Conservation (phyloP, 2,797 vertebrate species). For the Sebastes diploproa region DNA sequence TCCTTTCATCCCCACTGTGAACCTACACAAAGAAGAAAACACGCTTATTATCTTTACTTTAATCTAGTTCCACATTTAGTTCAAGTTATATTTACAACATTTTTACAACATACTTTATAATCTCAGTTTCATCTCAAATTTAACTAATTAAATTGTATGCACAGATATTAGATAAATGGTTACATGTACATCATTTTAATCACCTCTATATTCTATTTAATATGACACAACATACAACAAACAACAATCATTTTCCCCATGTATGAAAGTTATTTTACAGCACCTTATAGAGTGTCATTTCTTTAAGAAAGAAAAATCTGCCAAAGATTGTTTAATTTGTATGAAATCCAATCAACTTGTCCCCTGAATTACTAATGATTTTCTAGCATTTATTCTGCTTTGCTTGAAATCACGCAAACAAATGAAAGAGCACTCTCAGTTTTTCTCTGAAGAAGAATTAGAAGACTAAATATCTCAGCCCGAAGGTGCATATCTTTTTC, state of each 20-base stretch:
- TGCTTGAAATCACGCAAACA: background rate
- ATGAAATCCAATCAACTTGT: background rate
- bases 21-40: conserved; percentile 16
- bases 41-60: background rate
- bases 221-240: background rate
- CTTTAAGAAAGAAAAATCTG: background rate
- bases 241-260: background rate
- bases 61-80: background rate
- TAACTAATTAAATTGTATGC: background rate
- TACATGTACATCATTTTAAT: background rate
- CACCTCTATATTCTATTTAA: background rate
- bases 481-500: background rate
- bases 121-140: background rate
- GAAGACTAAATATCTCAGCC: background rate
- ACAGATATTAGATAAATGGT: background rate
- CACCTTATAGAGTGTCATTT: background rate
- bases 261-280: background rate
- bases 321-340: background rate
- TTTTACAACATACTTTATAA: rapidly evolving
- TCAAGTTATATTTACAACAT: background rate
- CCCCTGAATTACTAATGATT: no score
- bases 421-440: background rate
- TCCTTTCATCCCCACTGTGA: background rate
- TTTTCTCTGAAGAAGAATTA: background rate
- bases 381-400: background rate